phyloP scores from a whole-genome alignment of 2,797 vertebrate species.

The Coregonus sp. region DNA sequence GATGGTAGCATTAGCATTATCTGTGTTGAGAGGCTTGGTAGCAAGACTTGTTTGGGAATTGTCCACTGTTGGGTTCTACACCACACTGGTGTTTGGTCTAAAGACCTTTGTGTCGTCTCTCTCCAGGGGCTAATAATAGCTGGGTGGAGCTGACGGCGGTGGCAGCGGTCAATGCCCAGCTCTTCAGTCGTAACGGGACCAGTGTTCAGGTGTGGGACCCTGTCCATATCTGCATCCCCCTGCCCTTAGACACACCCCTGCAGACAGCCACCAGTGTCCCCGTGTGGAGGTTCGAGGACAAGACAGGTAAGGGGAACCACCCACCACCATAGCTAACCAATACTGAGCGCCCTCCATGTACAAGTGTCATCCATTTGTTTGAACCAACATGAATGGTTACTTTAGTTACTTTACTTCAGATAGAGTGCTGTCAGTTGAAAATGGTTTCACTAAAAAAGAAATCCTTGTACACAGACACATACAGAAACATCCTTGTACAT shows the following conservation, averaged over 20 bases:
- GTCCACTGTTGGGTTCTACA: too few species aligned
- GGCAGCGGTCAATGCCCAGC: slow-evolving; percentile 72
- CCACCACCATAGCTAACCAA: too few species aligned
- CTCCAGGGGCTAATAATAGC: slow-evolving; percentile 69
- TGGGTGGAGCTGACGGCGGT: slow-evolving; percentile 82
- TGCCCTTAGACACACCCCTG: slow-evolving; percentile 72
- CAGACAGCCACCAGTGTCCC: slow-evolving; percentile 73
- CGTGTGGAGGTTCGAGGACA: slow-evolving; percentile 79
- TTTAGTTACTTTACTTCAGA: too few species aligned
- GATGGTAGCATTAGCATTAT: neutral
- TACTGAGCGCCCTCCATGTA: too few species aligned
- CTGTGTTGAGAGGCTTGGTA: neutral
- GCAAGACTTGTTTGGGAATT: too few species aligned
- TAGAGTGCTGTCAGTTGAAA: too few species aligned
- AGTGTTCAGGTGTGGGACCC: slow-evolving; percentile 81
- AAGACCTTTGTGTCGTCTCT: neutral
- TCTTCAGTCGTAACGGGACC: slow-evolving; percentile 62
- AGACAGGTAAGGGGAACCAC: slow-evolving; percentile 67
- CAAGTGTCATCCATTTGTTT: too few species aligned
- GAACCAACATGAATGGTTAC: too few species aligned
- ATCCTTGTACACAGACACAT: too few species aligned
- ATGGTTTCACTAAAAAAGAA: too few species aligned
- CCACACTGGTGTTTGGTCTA: neutral
- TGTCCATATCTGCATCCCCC: slow-evolving; percentile 78
- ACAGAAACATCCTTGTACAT: too few species aligned